Conservation (phyloP, 2,113 vertebrate species). For the Megaceryle torquata region DNA sequence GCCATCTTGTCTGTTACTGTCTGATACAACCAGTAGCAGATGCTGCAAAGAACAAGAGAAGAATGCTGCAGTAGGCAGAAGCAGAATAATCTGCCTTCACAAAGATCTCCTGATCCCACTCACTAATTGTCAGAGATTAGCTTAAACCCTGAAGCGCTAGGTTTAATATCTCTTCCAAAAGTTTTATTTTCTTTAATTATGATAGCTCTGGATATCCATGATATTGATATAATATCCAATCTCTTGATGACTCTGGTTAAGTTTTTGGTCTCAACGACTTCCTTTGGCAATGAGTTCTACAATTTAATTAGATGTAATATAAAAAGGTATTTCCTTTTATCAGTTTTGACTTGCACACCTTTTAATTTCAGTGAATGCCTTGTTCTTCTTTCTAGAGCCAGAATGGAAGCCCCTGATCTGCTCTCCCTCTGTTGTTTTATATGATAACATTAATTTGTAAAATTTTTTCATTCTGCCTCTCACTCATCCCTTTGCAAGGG, state of each 20-base stretch:
- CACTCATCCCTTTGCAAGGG: neutral
- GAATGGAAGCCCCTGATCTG: constrained; percentile 11
- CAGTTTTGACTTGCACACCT: constrained; percentile 59
- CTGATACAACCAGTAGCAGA: neutral
- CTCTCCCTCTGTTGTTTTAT: neutral
- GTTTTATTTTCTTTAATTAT: constrained; percentile 66
- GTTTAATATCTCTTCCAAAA: constrained; percentile 37
- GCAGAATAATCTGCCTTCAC: constrained; percentile 5
- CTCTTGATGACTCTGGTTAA: constrained; percentile 47
- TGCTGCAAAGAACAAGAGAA: neutral
- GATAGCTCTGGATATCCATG: constrained; percentile 36
- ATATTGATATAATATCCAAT: constrained; percentile 60
- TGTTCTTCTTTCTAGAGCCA: constrained; percentile 16
- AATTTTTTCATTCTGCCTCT: constrained; percentile 9
- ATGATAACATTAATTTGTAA: neutral
- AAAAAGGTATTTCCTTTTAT: constrained; percentile 66
- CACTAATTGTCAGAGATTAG: constrained; percentile 48
- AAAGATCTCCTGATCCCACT: constrained; percentile 31
- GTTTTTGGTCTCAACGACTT: constrained; percentile 56
- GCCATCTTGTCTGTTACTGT: neutral
- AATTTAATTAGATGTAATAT: constrained; percentile 58
- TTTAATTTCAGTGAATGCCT: constrained; percentile 36
- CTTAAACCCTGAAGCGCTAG: constrained; percentile 20
- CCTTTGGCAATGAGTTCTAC: constrained; percentile 42
- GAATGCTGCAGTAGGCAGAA: constrained; percentile 3